phyloP scores from a whole-genome alignment of 2,888 invertebrate genomes.

The Epiblema foenella region DNA sequence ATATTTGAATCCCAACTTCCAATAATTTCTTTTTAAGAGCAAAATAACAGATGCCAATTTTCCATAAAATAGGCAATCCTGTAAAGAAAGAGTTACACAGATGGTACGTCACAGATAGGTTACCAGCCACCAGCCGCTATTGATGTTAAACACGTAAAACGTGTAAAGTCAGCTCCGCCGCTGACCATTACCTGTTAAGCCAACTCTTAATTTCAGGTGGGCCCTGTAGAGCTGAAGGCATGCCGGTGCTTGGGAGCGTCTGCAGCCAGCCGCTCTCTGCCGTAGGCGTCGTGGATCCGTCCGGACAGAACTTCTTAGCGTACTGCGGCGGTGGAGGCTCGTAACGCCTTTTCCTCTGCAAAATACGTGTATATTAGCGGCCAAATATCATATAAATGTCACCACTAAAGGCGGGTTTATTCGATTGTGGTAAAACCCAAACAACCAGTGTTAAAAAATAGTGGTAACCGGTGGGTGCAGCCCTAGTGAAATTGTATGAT shows the following conservation, averaged over 20 bases:
- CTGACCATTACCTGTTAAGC: conserved; percentile 64
- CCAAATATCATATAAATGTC: not conserved
- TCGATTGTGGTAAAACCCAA: too few relatives aligned
- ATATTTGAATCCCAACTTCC: too few relatives aligned
- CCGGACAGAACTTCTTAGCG: conserved; percentile 73
- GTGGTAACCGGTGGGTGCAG: too few relatives aligned
- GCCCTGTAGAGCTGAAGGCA: conserved; percentile 50
- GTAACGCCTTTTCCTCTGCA: conserved; percentile 74
- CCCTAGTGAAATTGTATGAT: too few relatives aligned
- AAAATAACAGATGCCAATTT: too few relatives aligned
- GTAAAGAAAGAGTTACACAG: too few relatives aligned
- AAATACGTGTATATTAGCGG: not conserved
- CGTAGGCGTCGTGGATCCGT: conserved; percentile 52
- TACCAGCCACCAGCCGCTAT: too few relatives aligned
- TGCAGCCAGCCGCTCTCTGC: conserved; percentile 54
- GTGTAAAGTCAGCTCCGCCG: not conserved
- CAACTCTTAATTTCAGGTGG: conserved; percentile 74
- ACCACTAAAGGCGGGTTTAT: too few relatives aligned
- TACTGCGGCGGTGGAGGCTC: conserved; percentile 68
- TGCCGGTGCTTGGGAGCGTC: conserved; percentile 49
- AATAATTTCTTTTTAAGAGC: too few relatives aligned
- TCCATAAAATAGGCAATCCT: too few relatives aligned
- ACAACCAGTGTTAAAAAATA: too few relatives aligned
- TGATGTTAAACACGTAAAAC: not conserved
- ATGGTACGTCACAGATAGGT: too few relatives aligned